phyloP scores from a whole-genome alignment of 1,140 invertebrate genomes.

The Asbolus verrucosus region DNA sequence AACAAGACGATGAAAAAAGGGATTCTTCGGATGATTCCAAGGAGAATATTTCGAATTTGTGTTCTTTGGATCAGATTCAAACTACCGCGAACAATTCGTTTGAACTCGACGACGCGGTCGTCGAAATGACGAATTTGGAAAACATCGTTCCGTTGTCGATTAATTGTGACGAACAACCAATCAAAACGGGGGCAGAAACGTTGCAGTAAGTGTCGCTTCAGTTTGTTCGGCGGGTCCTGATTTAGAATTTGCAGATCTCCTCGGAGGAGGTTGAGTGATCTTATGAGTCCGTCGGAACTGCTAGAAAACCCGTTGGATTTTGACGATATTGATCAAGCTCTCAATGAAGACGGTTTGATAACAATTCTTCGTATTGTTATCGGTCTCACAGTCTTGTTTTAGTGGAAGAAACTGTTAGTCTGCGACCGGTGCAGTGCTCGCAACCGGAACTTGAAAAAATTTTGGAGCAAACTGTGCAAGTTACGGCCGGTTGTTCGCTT shows the following conservation, averaged over 20 bases:
- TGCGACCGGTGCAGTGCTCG: conserved; percentile 69
- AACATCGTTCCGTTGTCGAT: conserved; percentile 53
- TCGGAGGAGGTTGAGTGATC: conserved; percentile 56
- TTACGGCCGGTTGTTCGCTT: conserved; percentile 69
- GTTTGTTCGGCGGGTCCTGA: too few relatives aligned
- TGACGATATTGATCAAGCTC: conserved; percentile 62
- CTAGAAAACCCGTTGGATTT: conserved; percentile 61
- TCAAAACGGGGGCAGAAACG: conserved; percentile 44
- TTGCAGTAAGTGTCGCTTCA: conserved; percentile 47
- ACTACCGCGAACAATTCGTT: too few relatives aligned
- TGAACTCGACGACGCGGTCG: too few relatives aligned
- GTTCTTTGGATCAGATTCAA: neutral
- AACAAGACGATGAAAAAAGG: conserved; percentile 7
- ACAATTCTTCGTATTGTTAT: neutral
- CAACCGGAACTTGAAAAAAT: conserved; percentile 71
- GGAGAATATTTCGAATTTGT: neutral
- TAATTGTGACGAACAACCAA: conserved; percentile 57
- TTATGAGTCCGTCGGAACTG: conserved; percentile 62
- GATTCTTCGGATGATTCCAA: conserved; percentile 12
- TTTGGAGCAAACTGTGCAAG: conserved; percentile 69
- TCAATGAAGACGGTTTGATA: conserved; percentile 59
- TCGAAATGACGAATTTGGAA: conserved; percentile 3
- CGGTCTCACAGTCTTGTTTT: conserved; percentile 11
- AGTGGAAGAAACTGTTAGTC: neutral
- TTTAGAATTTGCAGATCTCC: conserved; percentile 53